Percentiles rank a stretch among this genome's conserved stretches.
These are phyloP conservation scores for Esox lucius DNA, from an alignment of 2,797 vertebrate genomes.

Conservation along the genomic window DNA sequence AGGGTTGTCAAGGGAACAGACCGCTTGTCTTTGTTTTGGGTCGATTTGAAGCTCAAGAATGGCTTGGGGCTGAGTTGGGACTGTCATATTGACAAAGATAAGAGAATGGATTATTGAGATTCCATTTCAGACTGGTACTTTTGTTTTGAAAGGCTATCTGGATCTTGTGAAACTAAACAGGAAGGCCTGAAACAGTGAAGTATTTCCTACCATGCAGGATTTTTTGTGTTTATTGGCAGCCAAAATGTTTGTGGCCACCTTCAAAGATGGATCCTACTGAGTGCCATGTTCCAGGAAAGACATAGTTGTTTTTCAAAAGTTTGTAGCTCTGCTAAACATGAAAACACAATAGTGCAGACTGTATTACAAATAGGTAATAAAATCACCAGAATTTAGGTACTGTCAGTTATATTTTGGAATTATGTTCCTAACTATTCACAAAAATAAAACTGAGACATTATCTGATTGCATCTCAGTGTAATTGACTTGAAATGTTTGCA, in stretches of 20 bases:
- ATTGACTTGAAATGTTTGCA: too few relatives aligned
- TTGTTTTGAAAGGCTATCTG: neutral
- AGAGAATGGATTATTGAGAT: constrained; percentile 7
- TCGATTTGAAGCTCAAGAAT: neutral
- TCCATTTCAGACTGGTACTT: neutral
- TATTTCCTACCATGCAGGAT: constrained; percentile 14
- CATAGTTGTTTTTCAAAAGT: neutral
- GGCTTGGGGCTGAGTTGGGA: neutral
- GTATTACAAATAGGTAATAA: neutral
- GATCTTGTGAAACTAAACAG: constrained; percentile 11
- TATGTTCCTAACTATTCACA: too few relatives aligned
- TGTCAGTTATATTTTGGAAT: too few relatives aligned
- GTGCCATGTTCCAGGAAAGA: neutral
- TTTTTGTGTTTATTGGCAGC: constrained; percentile 1
- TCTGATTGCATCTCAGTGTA: too few relatives aligned
- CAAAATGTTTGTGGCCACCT: neutral
- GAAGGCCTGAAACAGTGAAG: constrained; percentile 6
- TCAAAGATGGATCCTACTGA: constrained; percentile 8
- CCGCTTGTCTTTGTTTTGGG: constrained; percentile 16
- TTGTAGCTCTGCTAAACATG: neutral
- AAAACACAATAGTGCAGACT: neutral
- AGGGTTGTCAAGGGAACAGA: constrained; percentile 29
- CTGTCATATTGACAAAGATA: constrained; percentile 5
- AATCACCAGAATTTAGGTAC: too few relatives aligned
- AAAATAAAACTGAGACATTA: too few relatives aligned